Percentiles rank a stretch among this genome's conserved stretches.
phyloP scores from a whole-genome alignment of 1,140 invertebrate species.

The Chironomus tepperi region DNA sequence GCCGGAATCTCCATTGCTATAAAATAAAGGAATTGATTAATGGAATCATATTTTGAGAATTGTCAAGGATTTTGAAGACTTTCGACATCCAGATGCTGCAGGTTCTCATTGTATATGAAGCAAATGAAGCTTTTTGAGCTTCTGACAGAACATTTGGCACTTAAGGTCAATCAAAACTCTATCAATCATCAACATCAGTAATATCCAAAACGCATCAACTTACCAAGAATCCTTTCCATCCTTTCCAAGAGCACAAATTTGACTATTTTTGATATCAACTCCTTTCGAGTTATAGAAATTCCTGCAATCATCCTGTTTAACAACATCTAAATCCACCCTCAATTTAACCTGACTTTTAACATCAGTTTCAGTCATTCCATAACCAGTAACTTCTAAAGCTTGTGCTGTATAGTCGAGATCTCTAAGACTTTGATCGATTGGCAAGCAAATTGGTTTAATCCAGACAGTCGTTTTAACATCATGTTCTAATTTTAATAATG shows the following conservation, averaged over 20 bases:
- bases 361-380: constrained; percentile 50
- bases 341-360: constrained; percentile 43
- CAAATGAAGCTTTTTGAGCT: too few species aligned
- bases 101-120: too few species aligned
- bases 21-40: too few species aligned
- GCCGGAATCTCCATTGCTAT: constrained; percentile 36
- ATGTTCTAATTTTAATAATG: constrained; percentile 48
- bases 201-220: too few species aligned
- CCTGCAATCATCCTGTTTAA: background rate
- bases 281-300: background rate
- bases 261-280: too few species aligned
- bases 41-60: too few species aligned
- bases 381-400: constrained; percentile 51
- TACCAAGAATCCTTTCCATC: background rate
- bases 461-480: constrained; percentile 47
- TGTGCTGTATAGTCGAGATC: constrained; percentile 33
- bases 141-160: too few species aligned
- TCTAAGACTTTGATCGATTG: constrained; percentile 37
- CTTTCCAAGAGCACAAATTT: constrained; percentile 16
- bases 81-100: too few species aligned
- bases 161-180: too few species aligned
- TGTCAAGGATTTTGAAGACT: too few species aligned
- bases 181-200: too few species aligned
- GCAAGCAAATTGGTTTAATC: constrained; percentile 66
- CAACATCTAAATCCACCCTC: constrained; percentile 31